A percentile compares a stretch with the other conserved stretches of the same genome.
Conservation (phyloP, 2,888 invertebrate genomes). For the Gastracanthus pulcherrimus region DNA sequence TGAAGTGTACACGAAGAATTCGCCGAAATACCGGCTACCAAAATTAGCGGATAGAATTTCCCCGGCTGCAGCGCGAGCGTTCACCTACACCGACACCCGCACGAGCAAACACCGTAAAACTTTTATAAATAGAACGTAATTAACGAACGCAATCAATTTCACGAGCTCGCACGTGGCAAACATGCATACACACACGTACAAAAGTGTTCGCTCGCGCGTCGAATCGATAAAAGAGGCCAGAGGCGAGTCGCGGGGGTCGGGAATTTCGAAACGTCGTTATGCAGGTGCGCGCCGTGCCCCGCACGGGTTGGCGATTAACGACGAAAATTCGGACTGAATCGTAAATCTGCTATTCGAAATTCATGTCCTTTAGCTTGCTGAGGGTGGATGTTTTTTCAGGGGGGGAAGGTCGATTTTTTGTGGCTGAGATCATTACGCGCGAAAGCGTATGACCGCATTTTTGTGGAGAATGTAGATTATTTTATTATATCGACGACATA, state of each 20-base stretch:
- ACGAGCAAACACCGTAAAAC: slow-evolving; percentile 36
- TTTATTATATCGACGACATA: too few species aligned
- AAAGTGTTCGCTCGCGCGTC: neutral
- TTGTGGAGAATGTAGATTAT: too few species aligned
- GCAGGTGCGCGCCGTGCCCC: neutral
- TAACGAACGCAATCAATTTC: slow-evolving; percentile 59
- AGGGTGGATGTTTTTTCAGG: too few species aligned
- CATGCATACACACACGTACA: neutral
- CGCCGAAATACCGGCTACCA: slow-evolving; percentile 9
- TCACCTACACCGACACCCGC: neutral
- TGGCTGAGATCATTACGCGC: too few species aligned
- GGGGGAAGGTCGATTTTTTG: too few species aligned
- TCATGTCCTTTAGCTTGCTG: too few species aligned
- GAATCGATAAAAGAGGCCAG: slow-evolving; percentile 52
- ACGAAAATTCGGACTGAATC: slow-evolving; percentile 71
- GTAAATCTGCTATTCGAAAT: too few species aligned
- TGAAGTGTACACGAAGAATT: slow-evolving; percentile 13
- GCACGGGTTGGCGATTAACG: slow-evolving; percentile 68
- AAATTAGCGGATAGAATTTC: slow-evolving; percentile 45
- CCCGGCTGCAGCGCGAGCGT: neutral
- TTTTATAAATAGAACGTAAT: slow-evolving; percentile 59
- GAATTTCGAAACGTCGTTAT: slow-evolving; percentile 48
- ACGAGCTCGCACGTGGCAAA: slow-evolving; percentile 25
- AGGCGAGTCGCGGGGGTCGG: neutral
- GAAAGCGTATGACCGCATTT: too few species aligned